These are phyloP conservation scores for Mallotus villosus DNA, from an alignment of 2,797 vertebrate species.

Conservation along the genomic window DNA sequence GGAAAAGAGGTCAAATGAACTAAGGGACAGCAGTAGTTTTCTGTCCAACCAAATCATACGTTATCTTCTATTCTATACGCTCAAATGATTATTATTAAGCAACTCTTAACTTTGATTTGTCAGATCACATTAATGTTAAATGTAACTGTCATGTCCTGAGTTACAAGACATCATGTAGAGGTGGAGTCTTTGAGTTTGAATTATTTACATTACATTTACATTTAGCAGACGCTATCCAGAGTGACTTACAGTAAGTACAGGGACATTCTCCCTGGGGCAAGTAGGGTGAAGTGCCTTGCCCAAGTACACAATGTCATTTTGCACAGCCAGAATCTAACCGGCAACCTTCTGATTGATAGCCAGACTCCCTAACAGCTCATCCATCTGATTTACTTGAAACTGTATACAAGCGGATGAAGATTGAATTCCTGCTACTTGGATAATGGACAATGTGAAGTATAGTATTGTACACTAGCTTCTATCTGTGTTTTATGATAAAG, in stretches of 20 bases:
- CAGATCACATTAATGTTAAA: conserved; percentile 9
- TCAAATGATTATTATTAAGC: conserved; percentile 52
- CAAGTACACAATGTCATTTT: no score
- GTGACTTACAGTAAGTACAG: no score
- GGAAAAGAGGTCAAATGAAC: conserved; percentile 60
- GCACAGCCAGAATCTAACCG: no score
- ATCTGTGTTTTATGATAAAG: background rate
- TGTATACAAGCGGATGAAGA: background rate
- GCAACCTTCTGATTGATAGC: no score
- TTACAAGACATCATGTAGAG: no score
- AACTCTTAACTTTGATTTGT: conserved; percentile 36
- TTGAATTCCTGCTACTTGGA: conserved; percentile 5
- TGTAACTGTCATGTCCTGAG: background rate
- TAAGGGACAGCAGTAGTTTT: conserved; percentile 34
- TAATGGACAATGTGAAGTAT: conserved; percentile 13
- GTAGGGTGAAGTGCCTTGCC: no score
- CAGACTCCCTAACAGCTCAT: no score
- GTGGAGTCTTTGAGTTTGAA: background rate
- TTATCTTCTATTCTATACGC: conserved; percentile 58
- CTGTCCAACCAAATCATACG: conserved; percentile 37
- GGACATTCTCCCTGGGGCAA: no score
- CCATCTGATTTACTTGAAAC: no score
- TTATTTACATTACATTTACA: no score
- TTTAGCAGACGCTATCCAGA: no score
- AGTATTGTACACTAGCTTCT: background rate